Evolutionary conservation across 2,888 invertebrate species (phyloP), one percentile per base, ranked within the genome.

Genomic region (Oscheius sp.): DNA sequence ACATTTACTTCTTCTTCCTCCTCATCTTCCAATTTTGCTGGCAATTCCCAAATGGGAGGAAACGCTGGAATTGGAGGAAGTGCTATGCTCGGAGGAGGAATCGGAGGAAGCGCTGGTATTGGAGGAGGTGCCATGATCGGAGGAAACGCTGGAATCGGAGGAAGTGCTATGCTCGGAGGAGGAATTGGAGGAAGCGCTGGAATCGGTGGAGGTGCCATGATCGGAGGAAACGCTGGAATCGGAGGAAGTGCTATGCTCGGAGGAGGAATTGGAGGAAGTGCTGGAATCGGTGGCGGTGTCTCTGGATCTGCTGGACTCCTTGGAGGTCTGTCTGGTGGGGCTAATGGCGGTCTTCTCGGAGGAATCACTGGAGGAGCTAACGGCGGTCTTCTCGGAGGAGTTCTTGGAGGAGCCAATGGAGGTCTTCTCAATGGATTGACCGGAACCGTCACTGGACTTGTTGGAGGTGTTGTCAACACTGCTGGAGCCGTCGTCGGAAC

Each of bases 321-420:
- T 20, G 54, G 54, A 32, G 54, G 54, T 17, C 20, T 54, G 33
- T 22, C 17, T n/a, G 54, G 54, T 3, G 54, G 54, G 17, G 33
- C 17, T 24, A 36, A 36, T 4, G 54, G 54, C 14, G 54, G 54
- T 8, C 32, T 32, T 3, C 54, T 54, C 6, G 32, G 54, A 30
- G 54, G 54, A n/a, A 17, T 54, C 12, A 32, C 36, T n/a, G 33
- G 54, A 2, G 54, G 54, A 54, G 54, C 36, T 4, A 54, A 54
- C 9, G 32, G 51, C 32, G 51, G 51, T n/a, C 51, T 51, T 33
- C 20, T 54, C 14, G 54, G 54, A 32, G 54, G 54, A n/a, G 12
- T 51, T 4, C 20, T 24, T 47, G 47, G 47, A 22, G 54, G 54
- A 54, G 33, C 22, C 17, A 36, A 36, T 4, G 54, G 54, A 12